These are phyloP conservation scores for Anastrepha ludens DNA, from an alignment of 1,140 invertebrate species.

Conservation along the genomic window DNA sequence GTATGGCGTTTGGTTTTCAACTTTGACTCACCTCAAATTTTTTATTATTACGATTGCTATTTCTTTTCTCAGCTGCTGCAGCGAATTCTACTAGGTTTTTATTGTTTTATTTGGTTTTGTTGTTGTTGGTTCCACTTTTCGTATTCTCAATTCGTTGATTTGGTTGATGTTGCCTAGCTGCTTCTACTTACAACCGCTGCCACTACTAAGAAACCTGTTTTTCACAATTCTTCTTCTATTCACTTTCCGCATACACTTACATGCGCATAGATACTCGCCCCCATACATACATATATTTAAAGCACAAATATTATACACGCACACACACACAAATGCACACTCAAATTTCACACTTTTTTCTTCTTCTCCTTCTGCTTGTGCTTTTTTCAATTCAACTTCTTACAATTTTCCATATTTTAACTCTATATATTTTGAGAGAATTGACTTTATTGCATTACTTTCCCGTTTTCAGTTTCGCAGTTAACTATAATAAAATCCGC, in stretches of 20 bases:
- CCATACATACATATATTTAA: neutral
- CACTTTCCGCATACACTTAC: slow-evolving; percentile 41
- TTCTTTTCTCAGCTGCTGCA: slow-evolving; percentile 26
- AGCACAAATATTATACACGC: neutral
- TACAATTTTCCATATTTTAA: slow-evolving; percentile 19
- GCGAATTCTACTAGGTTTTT: slow-evolving; percentile 14
- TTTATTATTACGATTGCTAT: neutral
- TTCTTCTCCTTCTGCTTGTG: neutral
- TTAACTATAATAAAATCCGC: slow-evolving; percentile 22
- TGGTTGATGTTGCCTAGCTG: slow-evolving; percentile 28
- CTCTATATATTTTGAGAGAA: neutral
- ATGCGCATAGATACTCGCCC: neutral
- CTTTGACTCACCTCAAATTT: slow-evolving; percentile 42
- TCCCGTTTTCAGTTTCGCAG: slow-evolving; percentile 9
- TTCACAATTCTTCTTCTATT: slow-evolving; percentile 48
- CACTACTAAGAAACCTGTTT: slow-evolving; percentile 48
- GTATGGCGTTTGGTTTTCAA: slow-evolving; percentile 6
- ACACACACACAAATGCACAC: slow-evolving; percentile 14
- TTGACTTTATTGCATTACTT: slow-evolving; percentile 16
- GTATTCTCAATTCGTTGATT: slow-evolving; percentile 48
- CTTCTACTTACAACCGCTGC: slow-evolving; percentile 31
- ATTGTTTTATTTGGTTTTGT: neutral
- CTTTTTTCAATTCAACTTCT: slow-evolving; percentile 21
- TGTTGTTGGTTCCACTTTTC: slow-evolving; percentile 34
- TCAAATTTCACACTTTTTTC: slow-evolving; percentile 42